Conservation (phyloP, 2,113 vertebrate species). For the Hyperoodon ampullatus region DNA sequence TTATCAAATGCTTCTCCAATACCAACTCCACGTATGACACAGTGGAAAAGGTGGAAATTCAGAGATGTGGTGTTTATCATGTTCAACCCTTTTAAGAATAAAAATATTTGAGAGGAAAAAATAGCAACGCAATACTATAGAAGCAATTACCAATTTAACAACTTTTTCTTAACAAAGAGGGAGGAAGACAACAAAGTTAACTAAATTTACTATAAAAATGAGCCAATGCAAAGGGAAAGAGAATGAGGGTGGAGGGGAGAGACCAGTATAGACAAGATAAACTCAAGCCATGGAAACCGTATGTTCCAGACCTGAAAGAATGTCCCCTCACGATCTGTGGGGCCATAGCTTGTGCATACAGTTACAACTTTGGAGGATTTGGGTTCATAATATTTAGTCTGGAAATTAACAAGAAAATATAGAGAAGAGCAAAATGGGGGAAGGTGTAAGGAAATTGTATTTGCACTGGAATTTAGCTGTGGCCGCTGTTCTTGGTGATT, state of each 20-base stretch:
- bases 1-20: background rate
- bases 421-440: background rate
- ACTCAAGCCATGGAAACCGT: background rate
- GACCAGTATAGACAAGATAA: background rate
- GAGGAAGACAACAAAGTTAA: background rate
- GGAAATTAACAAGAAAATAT: background rate
- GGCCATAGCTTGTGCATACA: background rate
- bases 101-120: background rate
- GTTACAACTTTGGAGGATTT: background rate
- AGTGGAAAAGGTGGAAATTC: background rate
- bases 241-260: accelerated
- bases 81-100: background rate
- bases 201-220: background rate
- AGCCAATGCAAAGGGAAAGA: background rate
- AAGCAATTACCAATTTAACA: background rate
- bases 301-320: background rate
- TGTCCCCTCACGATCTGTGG: no score
- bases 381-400: background rate
- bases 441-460: background rate
- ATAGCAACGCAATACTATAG: background rate
- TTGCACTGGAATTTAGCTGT: background rate
- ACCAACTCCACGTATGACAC: background rate
- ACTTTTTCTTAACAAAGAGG: background rate
- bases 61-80: background rate
- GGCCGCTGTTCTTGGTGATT: background rate